These are phyloP conservation scores for Toxotes jaculatrix DNA, from an alignment of 2,113 vertebrate genomes.

Conservation along the genomic window DNA sequence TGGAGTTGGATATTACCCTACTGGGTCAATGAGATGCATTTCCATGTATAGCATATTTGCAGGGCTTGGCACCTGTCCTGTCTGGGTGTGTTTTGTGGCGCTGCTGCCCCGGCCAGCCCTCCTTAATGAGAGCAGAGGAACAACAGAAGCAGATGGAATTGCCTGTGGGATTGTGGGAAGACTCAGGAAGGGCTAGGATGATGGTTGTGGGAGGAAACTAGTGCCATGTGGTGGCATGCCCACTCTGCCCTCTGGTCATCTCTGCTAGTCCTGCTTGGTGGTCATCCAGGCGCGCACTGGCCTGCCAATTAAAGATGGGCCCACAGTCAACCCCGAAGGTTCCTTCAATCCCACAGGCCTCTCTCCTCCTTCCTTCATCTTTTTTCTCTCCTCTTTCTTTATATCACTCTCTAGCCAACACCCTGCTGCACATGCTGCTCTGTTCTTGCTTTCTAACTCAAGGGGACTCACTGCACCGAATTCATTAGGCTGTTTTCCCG, in stretches of 20 bases:
- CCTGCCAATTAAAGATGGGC: conserved; percentile 83
- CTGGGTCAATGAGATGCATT: conserved; percentile 72
- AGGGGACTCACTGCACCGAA: conserved; percentile 30
- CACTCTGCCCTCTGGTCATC: conserved; percentile 75
- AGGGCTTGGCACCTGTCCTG: conserved; percentile 70
- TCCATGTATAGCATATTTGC: conserved; percentile 55
- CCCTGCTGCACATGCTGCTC: conserved; percentile 60
- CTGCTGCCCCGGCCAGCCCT: conserved; percentile 51
- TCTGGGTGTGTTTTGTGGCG: conserved; percentile 60
- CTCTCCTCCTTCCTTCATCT: conserved; percentile 51
- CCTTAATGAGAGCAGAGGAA: conserved; percentile 77
- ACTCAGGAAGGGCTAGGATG: conserved; percentile 63
- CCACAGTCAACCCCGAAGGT: conserved; percentile 76
- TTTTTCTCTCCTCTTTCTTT: conserved; percentile 36
- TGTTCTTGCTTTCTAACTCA: conserved; percentile 61
- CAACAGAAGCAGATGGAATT: conserved; percentile 80
- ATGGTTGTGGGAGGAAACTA: conserved; percentile 56
- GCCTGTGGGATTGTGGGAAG: conserved; percentile 79
- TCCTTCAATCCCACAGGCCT: conserved; percentile 55
- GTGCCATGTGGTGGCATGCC: conserved; percentile 79
- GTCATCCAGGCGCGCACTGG: conserved; percentile 74
- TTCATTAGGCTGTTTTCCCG: conserved; percentile 47
- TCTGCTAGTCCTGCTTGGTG: conserved; percentile 75
- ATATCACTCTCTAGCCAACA: conserved; percentile 52
- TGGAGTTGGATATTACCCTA: conserved; percentile 68